Base-by-base conservation (phyloP, 1,140 invertebrate genomes). In the Octopus sinensis region DNA sequence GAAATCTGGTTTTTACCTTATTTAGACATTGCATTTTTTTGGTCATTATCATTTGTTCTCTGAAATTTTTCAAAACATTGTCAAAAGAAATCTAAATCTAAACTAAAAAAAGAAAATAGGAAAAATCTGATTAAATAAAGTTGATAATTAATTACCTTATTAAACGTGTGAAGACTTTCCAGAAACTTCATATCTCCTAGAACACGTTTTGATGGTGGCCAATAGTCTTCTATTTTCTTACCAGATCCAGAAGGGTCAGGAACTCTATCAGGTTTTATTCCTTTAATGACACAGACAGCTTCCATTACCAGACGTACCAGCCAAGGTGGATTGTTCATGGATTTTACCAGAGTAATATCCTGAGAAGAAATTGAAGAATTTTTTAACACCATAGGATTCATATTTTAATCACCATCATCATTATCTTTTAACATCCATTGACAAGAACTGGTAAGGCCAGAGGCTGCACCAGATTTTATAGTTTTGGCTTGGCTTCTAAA, bases 141-240 rank as follows among this genome's bases (percentile, higher is more conserved):
- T 43, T 43, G 30, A 43, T 43, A 43, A 43, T 43, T 43, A 43
- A 43, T 76, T 82, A 90, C 91, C 87, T 91, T 91, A 81, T 91
- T 90, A 86, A 87, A 91, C 10, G 85, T 85, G 30, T 88, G 85
- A 52, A 91, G 84, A 68, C 84, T 84, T 82, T 91, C 90, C 12
- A 91, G 83, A 84, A 91, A 91, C 83, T 91, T 91, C 89, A 91
- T 91, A 83, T 91, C 91, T 76, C 91, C 89, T 23, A 91, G 85
- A 82, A 91, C 86, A 84, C 87, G 90, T 85, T 91, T 90, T 9
- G 91, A 88, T 52, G 90, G 90, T 6, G 87, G 88, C 91, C 91
- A 91, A 87, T 84, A 91, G 73, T 91, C 91, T 78, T 91, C 91
- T 81, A 91, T 90, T 85, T 91, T 91, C 84, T 91, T 91, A 7